Evolutionary conservation across 2,797 vertebrate genomes (phyloP), one percentile per base, ranked within the genome.

Genomic region (Falco peregrinus): DNA sequence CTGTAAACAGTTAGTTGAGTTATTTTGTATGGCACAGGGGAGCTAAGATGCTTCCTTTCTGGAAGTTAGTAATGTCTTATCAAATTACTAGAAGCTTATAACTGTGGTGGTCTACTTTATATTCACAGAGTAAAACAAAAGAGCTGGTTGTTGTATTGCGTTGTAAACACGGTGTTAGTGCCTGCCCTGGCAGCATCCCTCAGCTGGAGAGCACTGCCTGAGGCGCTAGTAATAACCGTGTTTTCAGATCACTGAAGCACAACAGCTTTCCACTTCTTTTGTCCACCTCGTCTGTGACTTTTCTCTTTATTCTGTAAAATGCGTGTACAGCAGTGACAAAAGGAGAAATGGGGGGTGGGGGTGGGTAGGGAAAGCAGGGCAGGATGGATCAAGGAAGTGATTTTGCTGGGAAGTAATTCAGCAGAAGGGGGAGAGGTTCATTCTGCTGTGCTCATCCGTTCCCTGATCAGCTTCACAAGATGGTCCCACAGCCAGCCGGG

Each of bases 171-270:
- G 14, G 48, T 21, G 57, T 76, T 35, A 26, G 60, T 50, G n/a
- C 45, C 78, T 77, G 60, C 25, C 79, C 63, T 74, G 47, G 68
- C 51, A 83, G 67, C 81, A 35, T 90, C 51, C 22, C 41, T 91
- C 82, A 85, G 89, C 75, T 87, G 69, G 77, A 84, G 70, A 77
- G 37, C 1, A 0, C 48, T 84, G 78, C 81, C 81, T 3, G 17
- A 68, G 87, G 84, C 4, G 2, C 33, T 77, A 67, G 39, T 92
- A 84, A 87, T 61, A 53, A 81, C 87, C 2, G 0, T 39, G 45
- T 57, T 71, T 83, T 93, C 82, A 80, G 82, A 89, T 89, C 89
- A 84, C 54, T 91, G 71, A 89, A 89, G 60, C 41, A 51, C 57
- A 69, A 19, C 74, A 53, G 61, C 37, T 83, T 70, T 77, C 41